A percentile compares a stretch with the other conserved stretches of the same genome.
These are phyloP conservation scores for Zeuzera pyrina DNA, from an alignment of 2,888 invertebrate species.

Conservation along the genomic window DNA sequence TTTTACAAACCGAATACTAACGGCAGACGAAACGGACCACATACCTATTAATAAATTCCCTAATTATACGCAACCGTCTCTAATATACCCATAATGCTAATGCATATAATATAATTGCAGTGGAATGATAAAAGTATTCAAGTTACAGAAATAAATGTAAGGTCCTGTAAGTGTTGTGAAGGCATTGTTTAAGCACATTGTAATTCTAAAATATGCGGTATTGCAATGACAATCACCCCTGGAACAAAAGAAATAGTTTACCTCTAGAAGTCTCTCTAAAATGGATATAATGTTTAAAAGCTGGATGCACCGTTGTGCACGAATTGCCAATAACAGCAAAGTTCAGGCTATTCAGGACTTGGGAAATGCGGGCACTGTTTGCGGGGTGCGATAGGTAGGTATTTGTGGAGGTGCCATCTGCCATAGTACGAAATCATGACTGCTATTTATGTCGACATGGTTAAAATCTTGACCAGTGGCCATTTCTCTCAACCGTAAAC, in stretches of 20 bases:
- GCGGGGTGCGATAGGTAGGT: conserved; percentile 45
- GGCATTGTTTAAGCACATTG: conserved; percentile 15
- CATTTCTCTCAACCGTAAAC: too few relatives aligned
- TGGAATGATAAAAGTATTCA: too few relatives aligned
- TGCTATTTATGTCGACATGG: conserved; percentile 59
- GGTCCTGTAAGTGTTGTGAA: too few relatives aligned
- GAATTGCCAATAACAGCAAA: conserved; percentile 72
- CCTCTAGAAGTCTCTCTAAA: conserved; percentile 16
- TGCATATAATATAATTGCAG: too few relatives aligned
- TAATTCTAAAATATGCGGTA: conserved; percentile 24
- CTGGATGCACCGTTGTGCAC: conserved; percentile 59
- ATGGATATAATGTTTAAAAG: conserved; percentile 24
- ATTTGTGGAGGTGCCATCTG: conserved; percentile 47
- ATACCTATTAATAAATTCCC: too few relatives aligned
- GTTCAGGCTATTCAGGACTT: conserved; percentile 68
- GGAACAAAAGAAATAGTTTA: conserved; percentile 42
- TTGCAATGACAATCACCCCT: conserved; percentile 30
- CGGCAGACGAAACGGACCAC: too few relatives aligned
- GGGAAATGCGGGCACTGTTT: too few relatives aligned
- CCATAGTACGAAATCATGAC: conserved; percentile 59
- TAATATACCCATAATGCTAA: too few relatives aligned
- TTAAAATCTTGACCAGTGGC: too few relatives aligned
- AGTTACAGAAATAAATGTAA: too few relatives aligned
- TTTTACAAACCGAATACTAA: too few relatives aligned
- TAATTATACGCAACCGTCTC: too few relatives aligned